Conservation (phyloP, 2,888 invertebrate species). For the Tipula lateralis region DNA sequence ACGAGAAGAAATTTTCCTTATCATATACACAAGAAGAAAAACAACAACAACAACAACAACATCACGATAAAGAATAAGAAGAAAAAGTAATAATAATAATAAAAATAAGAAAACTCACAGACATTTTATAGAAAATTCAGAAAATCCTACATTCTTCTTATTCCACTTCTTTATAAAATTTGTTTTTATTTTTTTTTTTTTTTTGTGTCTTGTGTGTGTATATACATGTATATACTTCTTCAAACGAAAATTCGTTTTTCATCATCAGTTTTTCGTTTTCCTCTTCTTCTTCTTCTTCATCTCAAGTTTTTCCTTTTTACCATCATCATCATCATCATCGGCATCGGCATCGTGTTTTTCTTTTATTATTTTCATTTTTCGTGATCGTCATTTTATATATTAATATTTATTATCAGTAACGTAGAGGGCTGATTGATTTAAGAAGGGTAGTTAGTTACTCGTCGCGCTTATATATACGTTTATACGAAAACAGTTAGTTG, state of each 20-base stretch:
- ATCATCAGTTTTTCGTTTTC: background rate
- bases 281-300: background rate
- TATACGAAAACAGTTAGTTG: background rate
- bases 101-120: conserved; percentile 20
- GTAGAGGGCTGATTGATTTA: conserved; percentile 11
- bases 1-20: background rate
- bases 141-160: background rate
- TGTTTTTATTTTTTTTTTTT: background rate
- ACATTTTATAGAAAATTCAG: conserved; percentile 1
- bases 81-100: background rate
- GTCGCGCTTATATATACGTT: background rate
- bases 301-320: background rate
- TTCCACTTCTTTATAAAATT: conserved; percentile 2
- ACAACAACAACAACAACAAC: background rate
- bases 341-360: background rate
- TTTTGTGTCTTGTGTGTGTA: too few relatives aligned
- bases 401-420: conserved; percentile 24
- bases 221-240: background rate
- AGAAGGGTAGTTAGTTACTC: conserved; percentile 19
- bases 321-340: background rate
- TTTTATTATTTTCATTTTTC: background rate
- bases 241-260: conserved; percentile 19
- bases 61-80: background rate
- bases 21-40: background rate
- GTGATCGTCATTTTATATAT: conserved; percentile 4